These are phyloP conservation scores for Furcula furcula DNA, from an alignment of 2,888 invertebrate genomes.

Conservation along the genomic window DNA sequence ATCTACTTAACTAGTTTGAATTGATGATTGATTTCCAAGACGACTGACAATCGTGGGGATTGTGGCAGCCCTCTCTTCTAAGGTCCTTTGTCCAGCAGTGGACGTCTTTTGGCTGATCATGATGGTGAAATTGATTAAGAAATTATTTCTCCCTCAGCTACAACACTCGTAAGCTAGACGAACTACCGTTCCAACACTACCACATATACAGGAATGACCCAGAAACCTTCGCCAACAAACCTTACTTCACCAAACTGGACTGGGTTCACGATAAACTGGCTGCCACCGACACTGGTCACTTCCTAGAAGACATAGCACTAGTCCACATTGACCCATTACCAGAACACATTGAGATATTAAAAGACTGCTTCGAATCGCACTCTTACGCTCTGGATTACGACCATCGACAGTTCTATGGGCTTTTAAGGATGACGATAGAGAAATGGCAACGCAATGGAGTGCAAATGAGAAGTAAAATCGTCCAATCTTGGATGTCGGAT, in stretches of 20 bases:
- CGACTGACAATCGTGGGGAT: too few species aligned
- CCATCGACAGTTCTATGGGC: slow-evolving; percentile 90
- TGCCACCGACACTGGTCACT: slow-evolving; percentile 87
- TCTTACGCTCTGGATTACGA: slow-evolving; percentile 89
- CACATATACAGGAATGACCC: slow-evolving; percentile 79
- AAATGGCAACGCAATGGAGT: slow-evolving; percentile 56
- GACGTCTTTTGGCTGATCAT: too few species aligned
- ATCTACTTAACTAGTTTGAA: too few species aligned
- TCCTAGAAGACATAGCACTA: slow-evolving; percentile 88
- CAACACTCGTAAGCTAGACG: slow-evolving; percentile 90
- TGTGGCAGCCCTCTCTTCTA: too few species aligned
- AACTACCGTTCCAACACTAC: slow-evolving; percentile 90
- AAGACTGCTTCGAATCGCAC: slow-evolving; percentile 86
- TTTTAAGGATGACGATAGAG: slow-evolving; percentile 70
- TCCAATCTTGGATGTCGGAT: slow-evolving; percentile 67
- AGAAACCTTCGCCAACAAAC: slow-evolving; percentile 83
- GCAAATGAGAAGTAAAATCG: slow-evolving; percentile 57
- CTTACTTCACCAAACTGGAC: slow-evolving; percentile 87
- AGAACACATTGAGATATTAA: slow-evolving; percentile 80
- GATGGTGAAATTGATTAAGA: too few species aligned
- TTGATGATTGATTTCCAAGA: too few species aligned
- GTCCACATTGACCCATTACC: slow-evolving; percentile 71
- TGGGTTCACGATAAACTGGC: slow-evolving; percentile 92
- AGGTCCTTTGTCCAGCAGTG: too few species aligned
- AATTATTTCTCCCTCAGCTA: slow-evolving; percentile 75